A percentile compares a stretch with the other conserved stretches of the same genome.
phyloP scores from a whole-genome alignment of 2,888 invertebrate species.

The Ptychoptera albimana region DNA sequence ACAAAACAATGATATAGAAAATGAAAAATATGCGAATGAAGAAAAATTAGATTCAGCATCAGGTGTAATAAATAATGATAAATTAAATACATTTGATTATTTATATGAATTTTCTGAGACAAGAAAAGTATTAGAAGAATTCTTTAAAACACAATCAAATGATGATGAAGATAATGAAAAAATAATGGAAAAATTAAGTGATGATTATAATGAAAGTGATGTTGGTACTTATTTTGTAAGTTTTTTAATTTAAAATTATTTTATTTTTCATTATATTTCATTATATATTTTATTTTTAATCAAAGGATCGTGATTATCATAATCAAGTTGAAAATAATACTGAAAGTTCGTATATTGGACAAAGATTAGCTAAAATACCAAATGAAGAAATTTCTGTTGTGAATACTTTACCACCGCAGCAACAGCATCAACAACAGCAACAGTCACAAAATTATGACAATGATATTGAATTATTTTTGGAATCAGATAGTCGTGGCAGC shows the following conservation, averaged over 20 bases:
- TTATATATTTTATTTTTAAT: constrained; percentile 1
- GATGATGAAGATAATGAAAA: constrained; percentile 32
- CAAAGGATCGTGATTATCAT: constrained; percentile 16
- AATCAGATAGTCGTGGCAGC: constrained; percentile 27
- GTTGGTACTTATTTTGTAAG: constrained; percentile 20
- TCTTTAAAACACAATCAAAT: constrained; percentile 65
- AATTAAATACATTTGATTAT: constrained; percentile 62
- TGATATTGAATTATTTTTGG: constrained; percentile 30
- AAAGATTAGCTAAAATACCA: constrained; percentile 10
- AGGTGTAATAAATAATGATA: not conserved
- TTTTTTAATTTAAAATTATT: not conserved
- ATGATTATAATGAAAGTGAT: constrained; percentile 13
- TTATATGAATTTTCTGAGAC: constrained; percentile 85
- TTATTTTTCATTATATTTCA: not conserved
- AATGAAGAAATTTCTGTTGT: not conserved
- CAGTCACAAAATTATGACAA: constrained; percentile 14
- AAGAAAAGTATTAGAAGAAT: constrained; percentile 77
- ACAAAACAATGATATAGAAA: not conserved
- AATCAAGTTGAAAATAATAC: constrained; percentile 1
- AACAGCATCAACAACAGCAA: constrained; percentile 13
- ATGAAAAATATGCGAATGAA: not conserved
- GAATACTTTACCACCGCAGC: constrained; percentile 10
- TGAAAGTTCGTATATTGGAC: constrained; percentile 9
- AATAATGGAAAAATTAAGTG: constrained; percentile 30
- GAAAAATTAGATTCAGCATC: not conserved